A percentile compares a stretch with the other conserved stretches of the same genome.
phyloP scores from a whole-genome alignment of 2,888 invertebrate species.

The Cataglyphis cursor region DNA sequence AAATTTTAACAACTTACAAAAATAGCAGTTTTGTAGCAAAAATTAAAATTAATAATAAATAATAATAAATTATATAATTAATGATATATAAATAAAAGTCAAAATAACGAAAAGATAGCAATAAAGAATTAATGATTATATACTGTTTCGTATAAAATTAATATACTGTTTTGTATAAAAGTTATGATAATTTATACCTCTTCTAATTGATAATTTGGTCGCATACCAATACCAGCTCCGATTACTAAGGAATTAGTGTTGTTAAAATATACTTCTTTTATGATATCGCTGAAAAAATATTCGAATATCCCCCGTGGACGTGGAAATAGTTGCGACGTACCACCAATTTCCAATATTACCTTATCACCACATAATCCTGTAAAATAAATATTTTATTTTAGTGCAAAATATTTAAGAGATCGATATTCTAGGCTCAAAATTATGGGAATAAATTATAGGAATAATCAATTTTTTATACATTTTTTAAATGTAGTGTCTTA shows the following conservation, averaged over 20 bases:
- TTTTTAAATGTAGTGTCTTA: too few relatives aligned
- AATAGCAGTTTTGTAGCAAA: not conserved
- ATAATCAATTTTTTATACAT: too few relatives aligned
- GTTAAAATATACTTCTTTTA: not conserved
- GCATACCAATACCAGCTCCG: not conserved
- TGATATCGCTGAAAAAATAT: not conserved
- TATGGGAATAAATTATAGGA: too few relatives aligned
- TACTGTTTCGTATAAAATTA: too few relatives aligned
- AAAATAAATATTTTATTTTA: not conserved
- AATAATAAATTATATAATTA: too few relatives aligned
- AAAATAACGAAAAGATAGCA: too few relatives aligned
- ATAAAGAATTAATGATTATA: too few relatives aligned
- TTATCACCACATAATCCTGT: not conserved
- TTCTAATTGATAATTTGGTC: too few relatives aligned
- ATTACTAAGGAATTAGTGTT: not conserved
- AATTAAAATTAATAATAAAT: not conserved
- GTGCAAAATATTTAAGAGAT: not conserved
- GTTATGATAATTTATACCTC: too few relatives aligned
- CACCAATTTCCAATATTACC: not conserved
- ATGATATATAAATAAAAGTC: too few relatives aligned
- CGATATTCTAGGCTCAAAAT: not conserved
- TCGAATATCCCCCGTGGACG: not conserved
- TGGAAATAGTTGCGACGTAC: not conserved
- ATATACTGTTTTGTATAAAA: too few relatives aligned
- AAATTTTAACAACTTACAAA: too few relatives aligned